These are phyloP conservation scores for Phataginus tricuspis DNA, from an alignment of 2,797 vertebrate genomes.

Conservation along the genomic window DNA sequence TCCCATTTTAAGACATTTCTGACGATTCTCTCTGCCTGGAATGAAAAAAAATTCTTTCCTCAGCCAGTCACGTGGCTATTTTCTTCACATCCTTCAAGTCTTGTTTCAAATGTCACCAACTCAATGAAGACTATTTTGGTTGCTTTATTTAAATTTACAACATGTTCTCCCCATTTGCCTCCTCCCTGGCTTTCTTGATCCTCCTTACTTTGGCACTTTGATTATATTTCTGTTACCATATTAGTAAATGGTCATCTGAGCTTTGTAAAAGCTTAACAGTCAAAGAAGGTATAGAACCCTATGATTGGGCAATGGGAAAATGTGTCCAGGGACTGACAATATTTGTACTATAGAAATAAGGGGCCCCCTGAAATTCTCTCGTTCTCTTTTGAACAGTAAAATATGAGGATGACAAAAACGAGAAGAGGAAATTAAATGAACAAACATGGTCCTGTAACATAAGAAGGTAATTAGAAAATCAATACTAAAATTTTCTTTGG, in stretches of 20 bases:
- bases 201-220: slow-evolving; percentile 17
- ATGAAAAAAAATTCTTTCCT: not conserved
- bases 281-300: not conserved
- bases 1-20: not conserved
- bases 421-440: not conserved
- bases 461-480: slow-evolving; percentile 62
- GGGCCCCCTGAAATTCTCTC: not conserved
- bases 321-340: not conserved
- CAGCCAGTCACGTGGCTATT: not conserved
- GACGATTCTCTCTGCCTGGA: not conserved
- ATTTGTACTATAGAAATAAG: not conserved
- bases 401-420: slow-evolving; percentile 2
- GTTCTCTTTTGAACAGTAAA: slow-evolving; percentile 3
- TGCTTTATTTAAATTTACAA: not conserved
- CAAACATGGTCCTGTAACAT: slow-evolving; percentile 30
- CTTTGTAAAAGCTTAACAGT: slow-evolving; percentile 42
- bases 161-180: not conserved
- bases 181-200: not conserved
- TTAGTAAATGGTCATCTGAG: slow-evolving; percentile 18
- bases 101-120: slow-evolving; percentile 9
- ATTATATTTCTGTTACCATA: not conserved
- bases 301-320: slow-evolving; percentile 10
- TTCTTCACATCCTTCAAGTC: not conserved
- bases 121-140: slow-evolving; percentile 27
- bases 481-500: slow-evolving; percentile 44